Percentiles rank a stretch among this genome's conserved stretches.
phyloP scores from a whole-genome alignment of 2,113 vertebrate genomes.

The Carollia perspicillata region DNA sequence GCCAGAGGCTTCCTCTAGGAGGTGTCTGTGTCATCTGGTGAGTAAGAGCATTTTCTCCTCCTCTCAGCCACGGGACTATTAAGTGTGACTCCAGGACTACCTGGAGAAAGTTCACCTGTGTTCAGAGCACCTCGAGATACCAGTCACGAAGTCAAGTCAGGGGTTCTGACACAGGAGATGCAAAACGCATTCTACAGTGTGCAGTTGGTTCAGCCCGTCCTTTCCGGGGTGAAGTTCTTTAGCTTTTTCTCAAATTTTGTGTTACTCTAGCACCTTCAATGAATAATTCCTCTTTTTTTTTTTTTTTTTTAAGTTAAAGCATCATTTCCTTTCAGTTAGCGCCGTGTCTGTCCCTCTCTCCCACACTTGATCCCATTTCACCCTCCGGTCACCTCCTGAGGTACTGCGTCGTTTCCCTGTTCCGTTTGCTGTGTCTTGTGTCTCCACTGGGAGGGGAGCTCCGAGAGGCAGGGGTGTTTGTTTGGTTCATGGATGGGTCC shows the following conservation, averaged over 20 bases:
- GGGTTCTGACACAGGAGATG: not conserved
- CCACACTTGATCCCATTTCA: not conserved
- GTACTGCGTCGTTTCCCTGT: not conserved
- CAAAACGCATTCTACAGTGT: not conserved
- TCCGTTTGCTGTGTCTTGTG: fast-evolving
- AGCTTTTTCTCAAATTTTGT: not conserved
- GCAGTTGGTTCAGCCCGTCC: not conserved
- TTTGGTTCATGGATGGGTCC: not conserved
- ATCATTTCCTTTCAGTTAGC: not conserved
- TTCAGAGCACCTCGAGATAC: not conserved
- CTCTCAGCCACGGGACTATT: not conserved
- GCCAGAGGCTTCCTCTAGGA: not conserved
- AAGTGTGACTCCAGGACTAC: not conserved
- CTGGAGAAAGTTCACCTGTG: not conserved
- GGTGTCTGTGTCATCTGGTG: not conserved
- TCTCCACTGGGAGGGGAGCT: not conserved
- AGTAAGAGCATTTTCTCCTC: not conserved
- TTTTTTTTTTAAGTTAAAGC: not conserved
- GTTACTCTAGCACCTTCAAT: not conserved
- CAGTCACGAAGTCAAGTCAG: not conserved
- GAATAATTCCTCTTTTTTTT: not conserved
- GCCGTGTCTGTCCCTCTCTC: fast-evolving
- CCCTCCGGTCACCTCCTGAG: not conserved
- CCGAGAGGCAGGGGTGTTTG: not conserved
- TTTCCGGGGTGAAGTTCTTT: not conserved